Evolutionary conservation across 1,140 invertebrate genomes (phyloP).

Genomic region (Vollenhovia emeryi): DNA sequence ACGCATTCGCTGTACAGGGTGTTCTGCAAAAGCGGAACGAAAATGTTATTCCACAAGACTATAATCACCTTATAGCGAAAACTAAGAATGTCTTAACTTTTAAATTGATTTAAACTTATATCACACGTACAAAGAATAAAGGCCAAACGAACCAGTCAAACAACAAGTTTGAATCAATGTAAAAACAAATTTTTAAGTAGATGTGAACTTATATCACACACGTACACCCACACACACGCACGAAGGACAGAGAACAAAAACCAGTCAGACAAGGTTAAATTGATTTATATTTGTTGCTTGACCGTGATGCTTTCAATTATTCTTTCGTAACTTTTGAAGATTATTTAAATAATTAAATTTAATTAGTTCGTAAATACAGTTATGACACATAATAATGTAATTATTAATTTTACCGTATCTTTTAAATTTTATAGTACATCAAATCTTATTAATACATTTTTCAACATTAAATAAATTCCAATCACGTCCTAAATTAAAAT

Average conservation of each 20-base stretch:
- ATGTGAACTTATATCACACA: no score
- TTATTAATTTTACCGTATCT: neutral
- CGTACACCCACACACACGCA: no score
- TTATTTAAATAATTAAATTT: neutral
- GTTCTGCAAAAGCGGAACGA: neutral
- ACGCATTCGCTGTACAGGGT: neutral
- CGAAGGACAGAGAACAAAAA: no score
- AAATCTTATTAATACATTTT: neutral
- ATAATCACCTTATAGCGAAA: neutral
- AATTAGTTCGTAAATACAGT: neutral
- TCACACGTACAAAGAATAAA: no score
- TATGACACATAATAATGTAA: neutral
- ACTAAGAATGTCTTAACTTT: neutral
- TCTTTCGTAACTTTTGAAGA: neutral
- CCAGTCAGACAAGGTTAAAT: no score
- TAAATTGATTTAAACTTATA: neutral
- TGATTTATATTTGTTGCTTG: neutral
- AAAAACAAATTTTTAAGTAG: no score
- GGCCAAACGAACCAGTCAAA: no score
- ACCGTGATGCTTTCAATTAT: neutral
- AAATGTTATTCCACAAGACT: neutral
- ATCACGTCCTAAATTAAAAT: neutral
- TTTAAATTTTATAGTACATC: neutral
- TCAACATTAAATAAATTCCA: constrained; percentile 1
- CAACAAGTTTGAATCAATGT: no score